phyloP scores from a whole-genome alignment of 2,113 vertebrate species.

The Phrynosoma platyrhinos region DNA sequence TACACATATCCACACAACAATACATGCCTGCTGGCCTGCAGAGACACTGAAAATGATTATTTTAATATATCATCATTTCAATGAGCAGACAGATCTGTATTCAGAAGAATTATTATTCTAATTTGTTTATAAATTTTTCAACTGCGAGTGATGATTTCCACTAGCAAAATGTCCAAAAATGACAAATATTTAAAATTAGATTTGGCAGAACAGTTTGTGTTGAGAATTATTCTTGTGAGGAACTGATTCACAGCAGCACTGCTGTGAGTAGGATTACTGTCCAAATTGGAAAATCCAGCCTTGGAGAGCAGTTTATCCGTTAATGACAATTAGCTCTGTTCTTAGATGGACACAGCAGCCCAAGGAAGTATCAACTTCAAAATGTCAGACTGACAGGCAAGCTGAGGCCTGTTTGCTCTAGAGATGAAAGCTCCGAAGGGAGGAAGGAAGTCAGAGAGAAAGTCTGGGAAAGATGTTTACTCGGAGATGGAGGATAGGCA shows the following conservation, averaged over 20 bases:
- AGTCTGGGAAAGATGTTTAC: constrained; percentile 64
- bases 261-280: constrained; percentile 81
- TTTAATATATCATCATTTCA: constrained; percentile 10
- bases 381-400: constrained; percentile 53
- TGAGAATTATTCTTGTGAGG: constrained; percentile 71
- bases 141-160: constrained; percentile 63
- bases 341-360: constrained; percentile 75
- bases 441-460: constrained; percentile 48
- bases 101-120: constrained; percentile 43
- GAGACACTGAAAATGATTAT: not conserved
- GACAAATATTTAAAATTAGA: constrained; percentile 72
- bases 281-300: constrained; percentile 91
- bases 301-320: constrained; percentile 89
- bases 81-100: constrained; percentile 17
- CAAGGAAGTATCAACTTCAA: constrained; percentile 65
- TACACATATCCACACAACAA: not conserved
- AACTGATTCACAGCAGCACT: constrained; percentile 81
- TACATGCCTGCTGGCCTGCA: not conserved
- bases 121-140: constrained; percentile 62
- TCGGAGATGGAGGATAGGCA: constrained; percentile 54
- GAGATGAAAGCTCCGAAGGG: constrained; percentile 59
- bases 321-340: constrained; percentile 87
- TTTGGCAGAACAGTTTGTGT: constrained; percentile 70
- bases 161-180: constrained; percentile 61
- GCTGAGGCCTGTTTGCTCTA: constrained; percentile 53